Base-by-base conservation (phyloP, 1,140 invertebrate genomes). In the Nomia melanderi region DNA sequence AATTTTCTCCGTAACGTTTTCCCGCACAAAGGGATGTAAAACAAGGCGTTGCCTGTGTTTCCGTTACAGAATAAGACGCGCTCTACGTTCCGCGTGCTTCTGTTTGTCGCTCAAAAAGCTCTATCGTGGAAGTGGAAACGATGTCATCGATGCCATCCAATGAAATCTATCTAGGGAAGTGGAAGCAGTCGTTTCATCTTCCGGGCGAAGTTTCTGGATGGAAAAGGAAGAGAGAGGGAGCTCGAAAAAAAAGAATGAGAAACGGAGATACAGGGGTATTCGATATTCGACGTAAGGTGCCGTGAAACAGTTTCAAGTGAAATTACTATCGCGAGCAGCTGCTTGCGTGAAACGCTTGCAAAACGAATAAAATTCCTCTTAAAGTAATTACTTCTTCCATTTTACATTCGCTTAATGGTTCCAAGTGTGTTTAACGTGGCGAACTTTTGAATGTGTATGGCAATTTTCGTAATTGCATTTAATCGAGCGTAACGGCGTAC, bases 261-360 rank as follows among this genome's bases (percentile, higher is more conserved):
- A 6, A 6, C 0, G 11, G 36, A 39, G 36, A 39, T 39, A 44
- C 17, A 3, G 5, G 20, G 44, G 44, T 64, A 83, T 82, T 74
- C 75, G 76, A 83, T 82, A 83, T 83, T 83, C 77, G 66, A 50
- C 31, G 20, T 56, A 72, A 82, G 77, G 50, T 64, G 50, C 71
- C 41, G 11, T 50, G 23, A 60, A 72, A 71, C 27, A 70, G 47
- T 83, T 57, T 59, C 67, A 69, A 41, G 44, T 62, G 54, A 79
- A 78, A 82, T 83, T 83, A 83, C 71, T 80, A 79, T 79, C 71
- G 79, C 79, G 82, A 41, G 31, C 59, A 62, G 63, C 56, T 77
- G 80, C 54, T 77, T 82, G 65, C 50, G 59, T 60, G 53, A 39
- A 53, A 65, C 23, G 14, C n/a, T 23, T n/a, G 14, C 17, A 17